Percentiles rank a stretch among this genome's conserved stretches.
Conservation (phyloP, 2,888 invertebrate species). For the Morpho helenor region DNA sequence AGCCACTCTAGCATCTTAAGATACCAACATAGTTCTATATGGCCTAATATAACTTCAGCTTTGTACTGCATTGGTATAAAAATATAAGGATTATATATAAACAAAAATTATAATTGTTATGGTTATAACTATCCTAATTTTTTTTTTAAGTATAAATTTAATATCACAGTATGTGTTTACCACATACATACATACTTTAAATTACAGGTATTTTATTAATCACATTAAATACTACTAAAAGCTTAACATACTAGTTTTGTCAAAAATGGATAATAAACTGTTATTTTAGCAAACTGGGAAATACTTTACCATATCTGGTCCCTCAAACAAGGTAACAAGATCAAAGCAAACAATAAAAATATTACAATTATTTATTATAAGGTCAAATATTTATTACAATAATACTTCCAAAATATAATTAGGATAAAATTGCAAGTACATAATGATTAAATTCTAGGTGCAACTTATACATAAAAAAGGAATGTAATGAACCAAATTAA, state of each 20-base stretch:
- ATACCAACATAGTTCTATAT: too few relatives aligned
- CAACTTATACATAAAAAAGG: constrained; percentile 40
- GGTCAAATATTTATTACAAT: constrained; percentile 36
- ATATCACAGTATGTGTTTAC: too few relatives aligned
- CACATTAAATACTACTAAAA: too few relatives aligned
- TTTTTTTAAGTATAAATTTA: too few relatives aligned
- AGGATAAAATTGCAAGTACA: constrained; percentile 48
- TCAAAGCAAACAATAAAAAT: background rate
- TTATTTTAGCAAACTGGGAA: background rate
- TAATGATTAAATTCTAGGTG: constrained; percentile 37
- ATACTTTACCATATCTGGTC: background rate
- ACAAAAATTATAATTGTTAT: too few relatives aligned
- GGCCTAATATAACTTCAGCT: too few relatives aligned
- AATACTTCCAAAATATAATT: constrained; percentile 54
- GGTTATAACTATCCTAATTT: too few relatives aligned
- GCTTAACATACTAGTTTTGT: background rate
- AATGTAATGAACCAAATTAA: constrained; percentile 36
- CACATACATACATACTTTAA: background rate
- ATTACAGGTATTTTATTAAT: background rate
- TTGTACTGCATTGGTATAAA: too few relatives aligned
- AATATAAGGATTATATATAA: too few relatives aligned
- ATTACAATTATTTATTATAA: constrained; percentile 25
- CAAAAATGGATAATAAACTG: background rate
- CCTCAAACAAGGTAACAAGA: background rate
- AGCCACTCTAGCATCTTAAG: too few relatives aligned